Percentiles rank a stretch among this genome's conserved stretches.
phyloP scores from a whole-genome alignment of 2,888 invertebrate species.

The Sisyra nigra region DNA sequence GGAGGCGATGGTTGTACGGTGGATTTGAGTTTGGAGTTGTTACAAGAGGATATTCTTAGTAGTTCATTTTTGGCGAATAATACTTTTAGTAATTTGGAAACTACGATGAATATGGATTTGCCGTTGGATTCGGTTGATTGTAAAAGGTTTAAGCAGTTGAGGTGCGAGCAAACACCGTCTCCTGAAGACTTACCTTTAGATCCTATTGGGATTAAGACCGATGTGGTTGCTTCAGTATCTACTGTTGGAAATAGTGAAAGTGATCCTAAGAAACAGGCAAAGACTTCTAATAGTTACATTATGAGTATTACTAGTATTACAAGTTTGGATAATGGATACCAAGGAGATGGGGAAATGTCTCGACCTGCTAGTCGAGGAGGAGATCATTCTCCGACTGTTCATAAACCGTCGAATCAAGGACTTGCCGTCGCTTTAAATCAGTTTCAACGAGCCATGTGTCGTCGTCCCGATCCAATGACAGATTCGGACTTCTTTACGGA shows the following conservation, averaged over 20 bases:
- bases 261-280: slow-evolving; percentile 38
- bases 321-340: slow-evolving; percentile 86
- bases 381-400: slow-evolving; percentile 48
- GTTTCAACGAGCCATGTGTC: slow-evolving; percentile 40
- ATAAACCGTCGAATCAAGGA: slow-evolving; percentile 27
- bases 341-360: slow-evolving; percentile 83
- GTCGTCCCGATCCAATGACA: slow-evolving; percentile 72
- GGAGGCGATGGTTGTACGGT: slow-evolving; percentile 16
- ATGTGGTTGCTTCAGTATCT: slow-evolving; percentile 27
- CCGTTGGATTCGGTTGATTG: slow-evolving; percentile 27
- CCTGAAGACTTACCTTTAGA: slow-evolving; percentile 74
- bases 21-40: slow-evolving; percentile 26
- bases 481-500: slow-evolving; percentile 86
- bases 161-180: slow-evolving; percentile 68
- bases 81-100: slow-evolving; percentile 40
- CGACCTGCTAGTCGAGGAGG: slow-evolving; percentile 69
- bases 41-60: slow-evolving; percentile 45
- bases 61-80: slow-evolving; percentile 16
- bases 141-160: slow-evolving; percentile 14
- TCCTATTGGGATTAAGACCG: slow-evolving; percentile 46
- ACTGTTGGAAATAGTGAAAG: slow-evolving; percentile 12
- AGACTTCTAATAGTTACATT: slow-evolving; percentile 60
- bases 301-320: slow-evolving; percentile 83
- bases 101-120: slow-evolving; percentile 37
- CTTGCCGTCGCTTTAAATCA: slow-evolving; percentile 32